These are phyloP conservation scores for Phymorhynchus buccinoides DNA, from an alignment of 1,140 invertebrate genomes.

Conservation along the genomic window DNA sequence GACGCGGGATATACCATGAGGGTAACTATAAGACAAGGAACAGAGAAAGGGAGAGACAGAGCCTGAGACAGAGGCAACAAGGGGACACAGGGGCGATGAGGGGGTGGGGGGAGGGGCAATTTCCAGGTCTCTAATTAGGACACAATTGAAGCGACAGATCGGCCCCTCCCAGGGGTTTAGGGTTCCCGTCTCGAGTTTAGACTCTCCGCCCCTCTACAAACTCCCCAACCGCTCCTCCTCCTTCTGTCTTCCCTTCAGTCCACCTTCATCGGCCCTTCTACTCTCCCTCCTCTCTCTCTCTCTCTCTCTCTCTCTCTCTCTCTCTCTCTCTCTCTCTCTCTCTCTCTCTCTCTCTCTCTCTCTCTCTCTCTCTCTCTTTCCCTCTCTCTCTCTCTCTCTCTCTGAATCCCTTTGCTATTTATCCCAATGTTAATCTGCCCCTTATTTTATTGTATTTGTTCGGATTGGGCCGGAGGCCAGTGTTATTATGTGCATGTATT, in stretches of 20 bases:
- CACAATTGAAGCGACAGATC: constrained; percentile 14
- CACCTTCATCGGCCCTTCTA: too few relatives aligned
- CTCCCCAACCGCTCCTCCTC: neutral
- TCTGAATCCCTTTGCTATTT: too few relatives aligned
- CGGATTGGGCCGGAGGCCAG: too few relatives aligned
- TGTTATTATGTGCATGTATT: too few relatives aligned
- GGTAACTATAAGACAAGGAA: too few relatives aligned
- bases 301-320: neutral
- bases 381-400: neutral
- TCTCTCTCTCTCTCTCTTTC: neutral
- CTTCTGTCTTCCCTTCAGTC: neutral
- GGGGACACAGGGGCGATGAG: neutral
- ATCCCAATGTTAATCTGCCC: too few relatives aligned
- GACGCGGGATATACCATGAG: too few relatives aligned
- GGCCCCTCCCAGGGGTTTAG: neutral
- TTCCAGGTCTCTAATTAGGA: constrained; percentile 28
- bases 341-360: too few relatives aligned
- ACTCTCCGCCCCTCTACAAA: neutral
- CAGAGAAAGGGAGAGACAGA: too few relatives aligned
- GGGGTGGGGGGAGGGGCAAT: neutral
- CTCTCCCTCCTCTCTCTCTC: neutral
- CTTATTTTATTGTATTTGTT: too few relatives aligned
- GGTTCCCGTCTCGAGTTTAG: neutral
- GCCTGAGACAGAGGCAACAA: neutral
- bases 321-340: neutral